Base-by-base conservation (phyloP, 2,888 invertebrate genomes). In the Bombylius discolor region DNA sequence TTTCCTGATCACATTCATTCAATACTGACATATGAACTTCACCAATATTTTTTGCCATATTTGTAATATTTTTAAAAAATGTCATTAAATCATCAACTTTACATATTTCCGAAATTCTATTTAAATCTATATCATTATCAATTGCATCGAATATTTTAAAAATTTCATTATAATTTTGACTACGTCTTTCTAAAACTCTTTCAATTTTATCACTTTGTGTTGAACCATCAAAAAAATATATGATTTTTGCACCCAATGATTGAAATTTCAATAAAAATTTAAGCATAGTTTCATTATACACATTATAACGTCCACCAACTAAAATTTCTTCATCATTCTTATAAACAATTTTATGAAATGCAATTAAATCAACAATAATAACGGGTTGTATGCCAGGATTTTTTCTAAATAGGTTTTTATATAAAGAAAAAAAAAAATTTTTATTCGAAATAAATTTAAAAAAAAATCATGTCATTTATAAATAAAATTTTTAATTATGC, bases 1-100 rank as follows among this genome's bases (percentile, higher is more conserved):
- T 52, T 48, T 60, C 60, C 12, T 52, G 12, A 51, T 60, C 60
- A 53, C 60, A 59, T 33, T 62, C 62, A n/a, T 56, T 52, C 4
- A 52, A 32, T 8, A 36, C 45, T 9, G 55, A 8, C 5, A 55
- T 45, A 5, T 50, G 7, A 0, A 58, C 23, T 4, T 53, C 51
- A 4, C 60, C 60, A 44, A 46, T 58, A 2, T 49, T 1, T 23
- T 34, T 13, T 9, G 54, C 49, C 9, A 58, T 47, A n/a, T 49
- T 23, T 34, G 14, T 49, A 4, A 58, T 33, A 9, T 49, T 56
- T n/a, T 46, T 12, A 34, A 56, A 49, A 47, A 54, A 51, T 36
- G 52, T 34, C 23, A 47, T 23, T 8, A 49, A 32, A 5, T 23
- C 6, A 9, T 31, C 14, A 31, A 55, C 2, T 13, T 51, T 6